Base-by-base conservation (phyloP, 2,113 vertebrate species). In the Oreochromis niloticus region DNA sequence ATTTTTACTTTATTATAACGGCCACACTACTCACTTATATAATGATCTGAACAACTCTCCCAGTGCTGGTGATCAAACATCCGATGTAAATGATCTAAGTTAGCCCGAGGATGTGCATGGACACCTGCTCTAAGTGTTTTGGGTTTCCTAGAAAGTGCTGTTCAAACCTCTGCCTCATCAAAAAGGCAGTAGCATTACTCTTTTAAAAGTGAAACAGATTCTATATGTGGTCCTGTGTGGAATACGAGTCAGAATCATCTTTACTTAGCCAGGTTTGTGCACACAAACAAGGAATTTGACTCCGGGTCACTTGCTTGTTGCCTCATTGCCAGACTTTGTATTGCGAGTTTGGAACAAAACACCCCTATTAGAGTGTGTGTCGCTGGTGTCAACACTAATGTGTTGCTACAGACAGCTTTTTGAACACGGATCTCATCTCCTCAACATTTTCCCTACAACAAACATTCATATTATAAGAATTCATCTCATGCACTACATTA, bases 81-180 rank as follows among this genome's bases (percentile, higher is more conserved):
- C 39, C 3, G 39, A 46, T 83, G 83, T 82, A 75, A 92, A 85
- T 46, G 36, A 87, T 78, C 73, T 63, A 24, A 22, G 17, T 56
- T 4, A n/a, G n/a, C 24, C 8, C 34, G 9, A 78, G 66, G 57
- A 52, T 14, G 13, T 50, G 4, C 48, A 75, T 24, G 22, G n/a
- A 79, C 30, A 46, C 10, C 12, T 14, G 54, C 36, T 73, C n/a
- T 48, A 81, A 54, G 75, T 84, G 78, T 54, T 57, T 85, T 68
- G 54, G 81, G 83, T 89, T 89, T 91, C 86, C 79, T 80, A 63
- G 71, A 88, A 85, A 91, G 55, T 83, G 41, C 30, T 41, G 36
- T 43, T 71, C 66, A 71, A 14, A 73, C 8, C 68, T 54, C 48
- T 19, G 8, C 17, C 48, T 43, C n/a, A 71, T 41, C 66, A 30